phyloP scores from a whole-genome alignment of 2,113 vertebrate species.

The Orthonyx spaldingii region DNA sequence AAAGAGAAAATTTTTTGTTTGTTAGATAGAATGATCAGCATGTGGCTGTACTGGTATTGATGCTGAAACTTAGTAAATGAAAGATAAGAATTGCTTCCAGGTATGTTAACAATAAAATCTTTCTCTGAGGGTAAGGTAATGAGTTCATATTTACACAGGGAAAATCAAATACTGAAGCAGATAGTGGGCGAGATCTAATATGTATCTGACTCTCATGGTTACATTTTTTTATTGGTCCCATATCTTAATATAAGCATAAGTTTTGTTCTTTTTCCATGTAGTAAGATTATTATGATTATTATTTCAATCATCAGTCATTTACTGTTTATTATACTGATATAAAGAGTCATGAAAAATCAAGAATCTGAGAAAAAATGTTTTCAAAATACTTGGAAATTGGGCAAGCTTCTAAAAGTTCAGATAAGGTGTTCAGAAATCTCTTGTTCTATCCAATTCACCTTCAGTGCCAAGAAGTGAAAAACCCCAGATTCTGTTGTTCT shows the following conservation, averaged over 20 bases:
- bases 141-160: conserved; percentile 29
- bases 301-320: neutral
- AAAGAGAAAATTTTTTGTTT: neutral
- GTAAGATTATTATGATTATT: neutral
- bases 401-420: neutral
- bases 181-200: neutral
- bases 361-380: neutral
- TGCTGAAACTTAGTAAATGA: neutral
- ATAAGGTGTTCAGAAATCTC: neutral
- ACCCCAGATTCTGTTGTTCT: neutral
- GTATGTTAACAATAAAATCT: conserved; percentile 24
- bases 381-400: neutral
- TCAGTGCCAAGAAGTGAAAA: neutral
- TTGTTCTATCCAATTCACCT: neutral
- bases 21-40: neutral
- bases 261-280: neutral
- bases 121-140: neutral
- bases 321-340: neutral
- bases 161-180: neutral
- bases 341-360: neutral
- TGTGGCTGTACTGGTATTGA: neutral
- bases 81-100: conserved; percentile 47
- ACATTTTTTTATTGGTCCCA: neutral
- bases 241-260: neutral
- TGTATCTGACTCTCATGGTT: neutral